Base-by-base conservation (phyloP, 2,113 vertebrate genomes). In the Oncorhynchus tshawytscha region DNA sequence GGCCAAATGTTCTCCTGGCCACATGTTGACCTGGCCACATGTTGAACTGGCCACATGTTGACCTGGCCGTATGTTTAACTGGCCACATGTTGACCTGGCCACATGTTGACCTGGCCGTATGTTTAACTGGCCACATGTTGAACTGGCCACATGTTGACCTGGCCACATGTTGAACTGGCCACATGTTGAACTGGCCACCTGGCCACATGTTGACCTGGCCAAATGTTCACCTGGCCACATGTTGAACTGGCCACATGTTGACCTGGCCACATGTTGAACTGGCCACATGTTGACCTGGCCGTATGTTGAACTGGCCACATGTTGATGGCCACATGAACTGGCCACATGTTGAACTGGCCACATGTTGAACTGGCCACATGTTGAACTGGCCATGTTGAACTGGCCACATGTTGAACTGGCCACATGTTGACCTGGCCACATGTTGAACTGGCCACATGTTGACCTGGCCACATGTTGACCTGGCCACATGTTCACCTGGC, bases 351-450 rank as follows among this genome's bases (percentile, higher is more conserved):
- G 34, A 39, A 0, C 7, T 39, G 0, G 1, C 34, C 39, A 39
- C 9, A 39, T 39, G 34, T 39, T 9, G 34, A 39, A 0, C 34
- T 39, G 34, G 34, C 34, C 34, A 0, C 0, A 39, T 39, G 34
- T 57, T 69, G 13, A 79, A 6, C 64, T n/a, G 75, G 68, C 68
- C 72, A 62, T 48, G 64, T 65, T 69, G n/a, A 79, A 6, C 64
- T n/a, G 75, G 68, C 68, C 69, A 69, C 73, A 62, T 48, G 54
- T 65, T 69, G n/a, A 79, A 4, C 64, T n/a, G 75, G 69, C 72
- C 69, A 69, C 70, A 62, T 48, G 64, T 65, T 69, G n/a, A 76
- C 6, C 64, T n/a, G 75, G 62, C 68, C 72, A 69, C 69, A 62
- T 48, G 29, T 31, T 5, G 4, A 31, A 4, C 29, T 31, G 29